These are phyloP conservation scores for Coluber constrictor DNA, from an alignment of 2,797 vertebrate genomes.

Conservation along the genomic window DNA sequence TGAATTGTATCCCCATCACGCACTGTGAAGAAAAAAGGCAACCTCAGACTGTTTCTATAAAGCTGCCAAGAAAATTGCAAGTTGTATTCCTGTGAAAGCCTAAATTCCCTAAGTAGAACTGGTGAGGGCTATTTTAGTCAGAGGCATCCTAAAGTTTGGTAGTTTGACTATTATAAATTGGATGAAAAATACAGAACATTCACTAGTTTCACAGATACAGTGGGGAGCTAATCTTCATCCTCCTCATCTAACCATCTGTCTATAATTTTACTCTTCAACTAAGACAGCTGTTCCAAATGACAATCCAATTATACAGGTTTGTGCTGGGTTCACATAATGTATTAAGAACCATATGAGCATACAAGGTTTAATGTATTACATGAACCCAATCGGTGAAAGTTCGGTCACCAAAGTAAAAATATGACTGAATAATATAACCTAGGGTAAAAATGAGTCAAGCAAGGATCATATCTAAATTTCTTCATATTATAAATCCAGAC, in stretches of 20 bases:
- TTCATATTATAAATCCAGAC: background rate
- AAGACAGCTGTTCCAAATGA: background rate
- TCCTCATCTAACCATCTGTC: background rate
- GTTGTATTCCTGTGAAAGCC: background rate
- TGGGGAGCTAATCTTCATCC: background rate
- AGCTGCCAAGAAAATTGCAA: background rate
- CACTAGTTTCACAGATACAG: background rate
- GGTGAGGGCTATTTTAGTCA: background rate
- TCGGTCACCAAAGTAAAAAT: background rate
- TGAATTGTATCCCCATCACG: background rate
- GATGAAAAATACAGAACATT: background rate
- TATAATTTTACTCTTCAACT: background rate
- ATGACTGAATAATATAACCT: background rate
- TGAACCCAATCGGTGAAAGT: background rate
- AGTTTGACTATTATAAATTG: background rate
- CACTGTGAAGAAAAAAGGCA: background rate
- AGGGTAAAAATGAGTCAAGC: background rate
- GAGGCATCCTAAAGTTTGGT: background rate
- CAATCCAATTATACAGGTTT: background rate
- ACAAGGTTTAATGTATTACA: background rate
- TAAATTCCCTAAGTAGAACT: background rate
- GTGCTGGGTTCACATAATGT: background rate
- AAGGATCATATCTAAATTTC: background rate
- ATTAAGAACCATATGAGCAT: background rate
- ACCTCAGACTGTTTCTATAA: background rate